Evolutionary conservation across 2,113 vertebrate species (phyloP).

Genomic region (Buteo buteo): DNA sequence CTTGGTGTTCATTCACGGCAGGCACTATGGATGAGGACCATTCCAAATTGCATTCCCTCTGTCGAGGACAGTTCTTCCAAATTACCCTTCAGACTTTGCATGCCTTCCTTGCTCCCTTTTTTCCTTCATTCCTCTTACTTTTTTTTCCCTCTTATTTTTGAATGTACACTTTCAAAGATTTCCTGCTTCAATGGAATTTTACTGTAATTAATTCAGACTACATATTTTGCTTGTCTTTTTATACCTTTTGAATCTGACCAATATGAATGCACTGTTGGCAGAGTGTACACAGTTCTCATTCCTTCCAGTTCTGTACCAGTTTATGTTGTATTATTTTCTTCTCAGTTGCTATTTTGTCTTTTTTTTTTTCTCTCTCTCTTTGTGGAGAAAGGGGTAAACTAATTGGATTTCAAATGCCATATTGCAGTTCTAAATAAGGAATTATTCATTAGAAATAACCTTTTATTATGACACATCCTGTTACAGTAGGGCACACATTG

Average conservation of each 20-base stretch:
- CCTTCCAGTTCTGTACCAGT: neutral
- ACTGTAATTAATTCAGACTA: neutral
- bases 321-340: neutral
- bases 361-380: neutral
- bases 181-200: neutral
- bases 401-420: slow-evolving; percentile 11
- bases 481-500: neutral
- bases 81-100: neutral
- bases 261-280: neutral
- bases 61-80: neutral
- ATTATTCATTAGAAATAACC: neutral
- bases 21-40: neutral
- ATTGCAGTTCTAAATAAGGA: neutral
- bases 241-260: neutral
- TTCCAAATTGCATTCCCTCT: neutral
- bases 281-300: neutral
- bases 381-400: neutral
- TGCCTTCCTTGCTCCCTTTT: neutral
- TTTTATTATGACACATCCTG: neutral
- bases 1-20: neutral
- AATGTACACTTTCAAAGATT: neutral
- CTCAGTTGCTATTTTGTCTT: neutral
- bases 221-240: neutral
- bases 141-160: neutral
- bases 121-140: neutral